Evolutionary conservation across 2,113 vertebrate genomes (phyloP).

Genomic region (Epinephelus cyanopodus): DNA sequence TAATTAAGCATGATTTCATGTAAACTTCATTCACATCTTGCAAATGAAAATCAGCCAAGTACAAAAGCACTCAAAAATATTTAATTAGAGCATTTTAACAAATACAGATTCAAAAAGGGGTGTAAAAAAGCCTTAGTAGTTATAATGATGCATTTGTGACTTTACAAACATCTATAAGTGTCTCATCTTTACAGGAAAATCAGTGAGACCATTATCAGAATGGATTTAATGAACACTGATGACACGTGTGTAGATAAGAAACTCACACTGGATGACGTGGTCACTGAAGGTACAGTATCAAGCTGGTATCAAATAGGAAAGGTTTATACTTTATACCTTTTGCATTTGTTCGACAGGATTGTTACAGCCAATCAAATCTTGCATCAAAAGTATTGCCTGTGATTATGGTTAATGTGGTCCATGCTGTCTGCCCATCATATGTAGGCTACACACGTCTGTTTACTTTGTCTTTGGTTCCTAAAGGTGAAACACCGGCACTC

Average conservation of each 20-base stretch:
- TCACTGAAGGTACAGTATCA: slow-evolving; percentile 30
- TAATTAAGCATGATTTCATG: not conserved
- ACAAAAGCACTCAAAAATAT: not conserved
- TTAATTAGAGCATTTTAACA: not conserved
- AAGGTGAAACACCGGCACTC: not conserved
- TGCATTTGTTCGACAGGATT: no score
- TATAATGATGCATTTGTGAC: not conserved
- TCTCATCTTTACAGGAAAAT: slow-evolving; percentile 17
- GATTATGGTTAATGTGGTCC: no score
- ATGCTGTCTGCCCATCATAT: not conserved
- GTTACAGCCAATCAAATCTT: no score
- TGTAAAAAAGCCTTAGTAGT: not conserved
- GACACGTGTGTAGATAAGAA: not conserved
- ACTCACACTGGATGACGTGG: not conserved
- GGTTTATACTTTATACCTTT: no score
- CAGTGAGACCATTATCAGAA: slow-evolving; percentile 1
- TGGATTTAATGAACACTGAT: slow-evolving; percentile 58
- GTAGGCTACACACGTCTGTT: not conserved
- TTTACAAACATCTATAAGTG: no score
- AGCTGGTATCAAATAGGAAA: no score
- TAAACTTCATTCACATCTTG: no score
- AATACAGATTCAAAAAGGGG: not conserved
- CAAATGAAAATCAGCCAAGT: not conserved
- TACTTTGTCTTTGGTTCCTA: not conserved
- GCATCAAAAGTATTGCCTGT: no score